Percentiles rank a stretch among this genome's conserved stretches.
Conservation (phyloP, 2,888 invertebrate species). For the Pandemis cinnamomeana region DNA sequence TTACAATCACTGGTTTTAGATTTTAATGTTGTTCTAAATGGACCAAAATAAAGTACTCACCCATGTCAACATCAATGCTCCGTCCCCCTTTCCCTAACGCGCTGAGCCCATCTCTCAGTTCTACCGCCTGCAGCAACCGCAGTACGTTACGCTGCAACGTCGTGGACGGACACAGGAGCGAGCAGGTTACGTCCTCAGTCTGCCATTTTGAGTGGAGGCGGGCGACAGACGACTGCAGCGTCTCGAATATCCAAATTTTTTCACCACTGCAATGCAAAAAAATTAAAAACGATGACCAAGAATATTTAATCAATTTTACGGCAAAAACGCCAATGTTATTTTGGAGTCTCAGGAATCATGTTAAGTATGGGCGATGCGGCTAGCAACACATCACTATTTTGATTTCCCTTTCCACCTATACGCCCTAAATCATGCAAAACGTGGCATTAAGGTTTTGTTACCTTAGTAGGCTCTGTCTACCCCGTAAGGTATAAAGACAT, state of each 20-base stretch:
- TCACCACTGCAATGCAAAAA: constrained; percentile 62
- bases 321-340: too few relatives aligned
- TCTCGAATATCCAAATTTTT: constrained; percentile 73
- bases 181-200: constrained; percentile 50
- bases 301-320: too few relatives aligned
- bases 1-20: neutral
- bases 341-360: too few relatives aligned
- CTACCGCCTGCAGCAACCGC: constrained; percentile 44
- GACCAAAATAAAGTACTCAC: constrained; percentile 48
- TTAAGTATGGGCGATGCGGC: too few relatives aligned
- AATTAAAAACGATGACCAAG: neutral
- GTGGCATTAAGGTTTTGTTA: too few relatives aligned
- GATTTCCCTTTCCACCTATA: too few relatives aligned
- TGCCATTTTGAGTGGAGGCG: constrained; percentile 55
- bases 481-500: too few relatives aligned
- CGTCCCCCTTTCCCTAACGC: constrained; percentile 38
- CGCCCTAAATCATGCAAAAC: too few relatives aligned
- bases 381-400: too few relatives aligned
- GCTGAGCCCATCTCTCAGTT: constrained; percentile 47
- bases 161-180: constrained; percentile 58
- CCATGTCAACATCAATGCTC: constrained; percentile 47
- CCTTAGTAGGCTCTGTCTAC: too few relatives aligned
- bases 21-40: neutral
- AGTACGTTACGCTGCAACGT: constrained; percentile 50
- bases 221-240: constrained; percentile 51